A percentile compares a stretch with the other conserved stretches of the same genome.
These are phyloP conservation scores for Anastrepha obliqua DNA, from an alignment of 1,140 invertebrate species.

Conservation along the genomic window DNA sequence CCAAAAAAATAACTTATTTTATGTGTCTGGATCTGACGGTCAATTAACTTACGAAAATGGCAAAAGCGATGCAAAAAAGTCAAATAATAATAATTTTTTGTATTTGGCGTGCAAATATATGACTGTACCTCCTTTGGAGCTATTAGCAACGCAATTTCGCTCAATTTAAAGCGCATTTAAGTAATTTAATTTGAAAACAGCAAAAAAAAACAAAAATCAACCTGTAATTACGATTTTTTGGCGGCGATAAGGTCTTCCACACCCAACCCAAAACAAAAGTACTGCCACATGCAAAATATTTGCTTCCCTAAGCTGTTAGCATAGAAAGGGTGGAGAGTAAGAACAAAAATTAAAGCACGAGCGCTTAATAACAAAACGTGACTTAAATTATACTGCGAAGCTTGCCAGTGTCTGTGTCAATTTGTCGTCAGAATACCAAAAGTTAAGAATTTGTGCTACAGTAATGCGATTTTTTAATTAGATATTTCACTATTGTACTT, in stretches of 20 bases:
- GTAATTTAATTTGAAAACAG: neutral
- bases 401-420: neutral
- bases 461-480: neutral
- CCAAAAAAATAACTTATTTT: neutral
- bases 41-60: constrained; percentile 14
- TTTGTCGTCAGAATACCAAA: constrained; percentile 14
- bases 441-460: neutral
- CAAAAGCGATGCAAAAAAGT: neutral
- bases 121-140: neutral
- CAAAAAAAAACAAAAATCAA: no score
- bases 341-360: neutral
- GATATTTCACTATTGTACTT: neutral
- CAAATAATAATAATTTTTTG: neutral
- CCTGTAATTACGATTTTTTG: neutral
- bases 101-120: neutral
- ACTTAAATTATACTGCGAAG: constrained; percentile 32
- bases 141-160: neutral
- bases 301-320: no score
- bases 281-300: neutral
- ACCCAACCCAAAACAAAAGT: neutral
- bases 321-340: neutral
- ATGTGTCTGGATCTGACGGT: constrained; percentile 18
- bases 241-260: neutral
- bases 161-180: neutral
- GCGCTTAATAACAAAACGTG: constrained; percentile 22